Conservation (phyloP, 2,888 invertebrate genomes). For the Cosmorhoe ocellata region DNA sequence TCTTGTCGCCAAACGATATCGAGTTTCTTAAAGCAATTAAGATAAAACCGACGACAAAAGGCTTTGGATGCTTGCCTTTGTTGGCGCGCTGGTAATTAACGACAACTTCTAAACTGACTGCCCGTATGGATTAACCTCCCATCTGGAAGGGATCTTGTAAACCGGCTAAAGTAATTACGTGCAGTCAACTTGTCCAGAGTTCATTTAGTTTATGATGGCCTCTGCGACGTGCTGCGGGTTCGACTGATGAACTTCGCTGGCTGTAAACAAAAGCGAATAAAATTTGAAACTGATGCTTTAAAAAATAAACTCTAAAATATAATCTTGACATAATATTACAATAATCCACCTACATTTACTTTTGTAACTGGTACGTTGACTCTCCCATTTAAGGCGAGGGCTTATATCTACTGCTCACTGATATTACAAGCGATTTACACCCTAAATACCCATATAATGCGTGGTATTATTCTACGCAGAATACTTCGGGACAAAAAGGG, state of each 20-base stretch:
- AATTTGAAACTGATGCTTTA: too few relatives aligned
- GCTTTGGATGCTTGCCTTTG: constrained; percentile 40
- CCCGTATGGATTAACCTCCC: constrained; percentile 43
- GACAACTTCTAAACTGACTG: constrained; percentile 44
- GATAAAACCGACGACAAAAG: constrained; percentile 71
- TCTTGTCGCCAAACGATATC: constrained; percentile 78
- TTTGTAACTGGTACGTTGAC: constrained; percentile 9
- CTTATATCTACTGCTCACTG: constrained; percentile 27
- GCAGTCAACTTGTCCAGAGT: neutral
- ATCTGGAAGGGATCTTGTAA: neutral
- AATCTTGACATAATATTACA: constrained; percentile 1
- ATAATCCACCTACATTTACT: constrained; percentile 6
- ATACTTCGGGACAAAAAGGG: constrained; percentile 54
- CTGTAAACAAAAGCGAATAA: too few relatives aligned
- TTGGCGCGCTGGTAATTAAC: constrained; percentile 56
- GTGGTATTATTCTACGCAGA: constrained; percentile 52
- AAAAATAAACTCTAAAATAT: too few relatives aligned
- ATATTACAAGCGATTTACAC: constrained; percentile 52
- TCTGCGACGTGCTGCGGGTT: too few relatives aligned
- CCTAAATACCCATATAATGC: constrained; percentile 49
- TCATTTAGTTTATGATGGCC: neutral
- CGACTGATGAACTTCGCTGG: too few relatives aligned
- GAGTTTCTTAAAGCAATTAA: constrained; percentile 80
- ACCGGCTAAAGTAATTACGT: constrained; percentile 2
- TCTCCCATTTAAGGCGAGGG: constrained; percentile 23